These are phyloP conservation scores for Pangasius macronema DNA, from an alignment of 2,797 vertebrate species.

Conservation along the genomic window DNA sequence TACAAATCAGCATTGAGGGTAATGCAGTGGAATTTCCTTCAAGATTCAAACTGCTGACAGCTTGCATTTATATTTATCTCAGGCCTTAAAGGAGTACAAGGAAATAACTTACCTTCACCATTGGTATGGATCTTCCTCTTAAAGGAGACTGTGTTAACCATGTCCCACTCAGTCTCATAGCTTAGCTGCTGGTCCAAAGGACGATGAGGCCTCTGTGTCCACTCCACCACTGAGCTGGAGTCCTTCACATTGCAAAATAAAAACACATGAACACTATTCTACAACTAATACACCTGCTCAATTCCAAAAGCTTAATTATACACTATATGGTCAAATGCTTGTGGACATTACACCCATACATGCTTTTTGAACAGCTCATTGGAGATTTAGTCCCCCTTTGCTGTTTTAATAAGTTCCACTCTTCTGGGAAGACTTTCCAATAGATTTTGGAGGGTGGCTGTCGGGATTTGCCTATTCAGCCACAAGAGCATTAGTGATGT, in stretches of 20 bases:
- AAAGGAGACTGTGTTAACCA: constrained; percentile 91
- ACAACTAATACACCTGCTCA: background rate
- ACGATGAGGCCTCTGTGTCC: constrained; percentile 78
- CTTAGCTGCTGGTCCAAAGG: constrained; percentile 82
- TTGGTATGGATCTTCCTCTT: constrained; percentile 84
- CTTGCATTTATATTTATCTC: background rate
- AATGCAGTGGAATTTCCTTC: background rate
- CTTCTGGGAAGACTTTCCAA: background rate
- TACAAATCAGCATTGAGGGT: background rate
- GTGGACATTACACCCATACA: background rate
- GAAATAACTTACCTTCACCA: constrained; percentile 74
- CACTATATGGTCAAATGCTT: background rate
- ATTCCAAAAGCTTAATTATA: background rate
- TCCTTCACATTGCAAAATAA: constrained; percentile 72
- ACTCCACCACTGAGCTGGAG: constrained; percentile 94
- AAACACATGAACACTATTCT: background rate
- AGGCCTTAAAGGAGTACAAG: background rate
- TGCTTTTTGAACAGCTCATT: background rate
- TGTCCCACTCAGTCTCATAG: constrained; percentile 97
- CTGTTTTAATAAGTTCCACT: background rate
- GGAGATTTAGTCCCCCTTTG: background rate
- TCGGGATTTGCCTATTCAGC: background rate
- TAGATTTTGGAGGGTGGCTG: background rate
- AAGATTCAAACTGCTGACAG: background rate
- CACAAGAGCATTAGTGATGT: background rate